Evolutionary conservation across 2,797 vertebrate species (phyloP).

Genomic region (Hirundo rustica): DNA sequence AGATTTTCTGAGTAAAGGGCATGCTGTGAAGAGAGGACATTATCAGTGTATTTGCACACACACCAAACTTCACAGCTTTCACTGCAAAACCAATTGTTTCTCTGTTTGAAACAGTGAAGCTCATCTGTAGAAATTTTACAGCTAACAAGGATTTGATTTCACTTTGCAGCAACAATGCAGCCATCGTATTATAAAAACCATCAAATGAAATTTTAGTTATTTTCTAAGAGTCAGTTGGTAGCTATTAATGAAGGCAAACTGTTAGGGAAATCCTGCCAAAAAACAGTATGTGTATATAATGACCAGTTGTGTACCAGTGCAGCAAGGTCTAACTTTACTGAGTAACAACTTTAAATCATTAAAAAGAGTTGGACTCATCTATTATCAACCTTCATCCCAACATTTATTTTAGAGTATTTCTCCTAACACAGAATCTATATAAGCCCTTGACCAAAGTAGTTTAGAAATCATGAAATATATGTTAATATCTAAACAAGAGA

Average conservation of each 20-base stretch:
- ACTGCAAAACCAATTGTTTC: background rate
- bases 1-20: background rate
- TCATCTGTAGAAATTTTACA: background rate
- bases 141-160: constrained; percentile 41
- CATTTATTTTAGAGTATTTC: background rate
- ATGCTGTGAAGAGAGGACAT: background rate
- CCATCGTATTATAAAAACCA: background rate
- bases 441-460: background rate
- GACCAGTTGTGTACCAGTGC: constrained; percentile 30
- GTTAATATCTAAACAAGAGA: background rate
- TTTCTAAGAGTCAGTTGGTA: constrained; percentile 38
- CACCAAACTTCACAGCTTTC: background rate
- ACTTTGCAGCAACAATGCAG: background rate
- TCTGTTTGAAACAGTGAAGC: background rate
- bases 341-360: background rate
- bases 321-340: background rate
- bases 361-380: background rate
- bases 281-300: constrained; percentile 16
- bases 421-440: background rate
- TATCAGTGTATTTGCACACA: background rate
- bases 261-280: constrained; percentile 11
- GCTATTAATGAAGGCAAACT: constrained; percentile 42
- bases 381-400: background rate
- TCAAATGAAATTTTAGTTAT: constrained; percentile 37
- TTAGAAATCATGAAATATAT: background rate